Conservation (phyloP, 2,888 invertebrate genomes). For the Micropterix aruncella region DNA sequence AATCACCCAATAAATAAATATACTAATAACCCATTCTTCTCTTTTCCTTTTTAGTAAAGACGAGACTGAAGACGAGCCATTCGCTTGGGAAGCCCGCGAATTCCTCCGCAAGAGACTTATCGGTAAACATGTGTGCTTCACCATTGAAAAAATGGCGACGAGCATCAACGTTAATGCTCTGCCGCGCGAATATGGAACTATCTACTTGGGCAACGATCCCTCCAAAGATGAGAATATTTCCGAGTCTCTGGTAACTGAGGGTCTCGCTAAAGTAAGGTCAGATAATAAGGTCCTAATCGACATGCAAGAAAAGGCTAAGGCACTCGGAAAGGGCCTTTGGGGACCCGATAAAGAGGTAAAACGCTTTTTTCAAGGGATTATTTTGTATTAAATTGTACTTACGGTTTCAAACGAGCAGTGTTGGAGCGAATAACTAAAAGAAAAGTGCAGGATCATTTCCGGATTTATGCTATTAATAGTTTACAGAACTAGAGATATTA, state of each 20-base stretch:
- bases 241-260: conserved; percentile 79
- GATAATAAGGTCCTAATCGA: conserved; percentile 44
- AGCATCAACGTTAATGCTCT: conserved; percentile 33
- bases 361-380: no score
- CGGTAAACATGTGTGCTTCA: conserved; percentile 80
- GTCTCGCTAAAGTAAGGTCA: conserved; percentile 63
- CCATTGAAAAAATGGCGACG: conserved; percentile 69
- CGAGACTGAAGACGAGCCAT: conserved; percentile 80
- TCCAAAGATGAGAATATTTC: conserved; percentile 75
- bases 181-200: conserved; percentile 52
- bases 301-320: conserved; percentile 80
- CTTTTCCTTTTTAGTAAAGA: conserved; percentile 35
- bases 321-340: conserved; percentile 79
- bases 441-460: no score
- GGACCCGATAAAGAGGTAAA: conserved; percentile 28
- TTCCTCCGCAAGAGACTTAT: conserved; percentile 84
- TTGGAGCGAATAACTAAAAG: no score
- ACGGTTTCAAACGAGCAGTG: no score
- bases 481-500: no score
- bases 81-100: conserved; percentile 96
- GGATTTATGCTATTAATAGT: no score
- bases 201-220: conserved; percentile 74
- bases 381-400: no score
- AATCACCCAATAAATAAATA: no score
- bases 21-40: no score